A percentile compares a stretch with the other conserved stretches of the same genome.
phyloP scores from a whole-genome alignment of 2,888 invertebrate genomes.

The Harpagoxenus sublaevis region DNA sequence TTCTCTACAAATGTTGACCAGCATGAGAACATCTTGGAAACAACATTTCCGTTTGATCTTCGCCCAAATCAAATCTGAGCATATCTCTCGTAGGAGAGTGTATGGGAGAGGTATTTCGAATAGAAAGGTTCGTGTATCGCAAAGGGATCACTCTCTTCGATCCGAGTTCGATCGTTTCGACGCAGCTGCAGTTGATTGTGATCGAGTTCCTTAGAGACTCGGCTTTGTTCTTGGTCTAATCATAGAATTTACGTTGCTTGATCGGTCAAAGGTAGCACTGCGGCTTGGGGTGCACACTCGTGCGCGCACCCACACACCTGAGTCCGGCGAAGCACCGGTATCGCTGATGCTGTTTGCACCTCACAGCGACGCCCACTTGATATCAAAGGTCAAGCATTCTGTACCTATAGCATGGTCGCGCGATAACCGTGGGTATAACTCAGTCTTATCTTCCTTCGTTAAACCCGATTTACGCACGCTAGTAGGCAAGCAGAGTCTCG shows the following conservation, averaged over 20 bases:
- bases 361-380: slow-evolving; percentile 38
- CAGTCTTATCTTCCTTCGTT: slow-evolving; percentile 62
- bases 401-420: slow-evolving; percentile 19
- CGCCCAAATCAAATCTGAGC: slow-evolving; percentile 42
- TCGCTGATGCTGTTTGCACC: slow-evolving; percentile 59
- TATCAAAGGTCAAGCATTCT: slow-evolving; percentile 62
- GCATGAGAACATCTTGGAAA: slow-evolving; percentile 20
- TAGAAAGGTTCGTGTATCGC: slow-evolving; percentile 33
- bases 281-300: slow-evolving; percentile 26
- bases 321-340: slow-evolving; percentile 51
- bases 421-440: slow-evolving; percentile 59
- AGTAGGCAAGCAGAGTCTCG: neutral
- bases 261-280: slow-evolving; percentile 76
- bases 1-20: slow-evolving; percentile 26
- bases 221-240: slow-evolving; percentile 79
- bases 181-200: slow-evolving; percentile 59
- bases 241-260: slow-evolving; percentile 80
- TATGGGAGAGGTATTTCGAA: slow-evolving; percentile 16
- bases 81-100: slow-evolving; percentile 23
- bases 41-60: slow-evolving; percentile 30
- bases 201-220: slow-evolving; percentile 68
- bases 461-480: slow-evolving; percentile 39
- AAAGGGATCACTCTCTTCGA: slow-evolving; percentile 35
- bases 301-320: slow-evolving; percentile 40
- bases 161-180: slow-evolving; percentile 25